Evolutionary conservation across 2,113 vertebrate species (phyloP).

Genomic region (Eidolon helvum): DNA sequence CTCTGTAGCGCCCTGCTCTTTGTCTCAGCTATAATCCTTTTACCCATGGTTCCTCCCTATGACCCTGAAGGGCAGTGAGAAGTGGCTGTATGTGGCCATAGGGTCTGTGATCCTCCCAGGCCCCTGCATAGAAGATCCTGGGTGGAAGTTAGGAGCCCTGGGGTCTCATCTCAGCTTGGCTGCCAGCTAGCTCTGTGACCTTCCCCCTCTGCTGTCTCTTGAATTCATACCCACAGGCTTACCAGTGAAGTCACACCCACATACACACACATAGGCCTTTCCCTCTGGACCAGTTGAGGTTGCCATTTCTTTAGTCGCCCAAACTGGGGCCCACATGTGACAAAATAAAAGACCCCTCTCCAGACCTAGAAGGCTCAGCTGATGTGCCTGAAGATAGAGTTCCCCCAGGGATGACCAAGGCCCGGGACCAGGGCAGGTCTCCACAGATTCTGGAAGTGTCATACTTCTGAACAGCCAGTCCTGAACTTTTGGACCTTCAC

Average conservation of each 20-base stretch:
- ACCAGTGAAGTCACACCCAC: too few species aligned
- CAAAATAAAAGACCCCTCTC: neutral
- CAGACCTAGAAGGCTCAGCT: neutral
- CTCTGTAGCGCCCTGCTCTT: neutral
- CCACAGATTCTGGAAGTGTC: neutral
- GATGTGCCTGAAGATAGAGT: neutral
- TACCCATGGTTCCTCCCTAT: neutral
- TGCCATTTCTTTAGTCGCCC: neutral
- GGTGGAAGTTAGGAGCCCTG: neutral
- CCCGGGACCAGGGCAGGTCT: neutral
- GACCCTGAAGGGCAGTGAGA: neutral
- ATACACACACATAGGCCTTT: accelerated
- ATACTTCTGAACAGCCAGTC: neutral
- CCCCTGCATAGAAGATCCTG: neutral
- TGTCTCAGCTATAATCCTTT: neutral
- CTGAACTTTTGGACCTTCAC: neutral
- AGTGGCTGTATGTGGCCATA: neutral
- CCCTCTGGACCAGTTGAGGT: neutral
- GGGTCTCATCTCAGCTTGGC: neutral
- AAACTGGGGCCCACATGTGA: neutral
- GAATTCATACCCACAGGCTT: neutral
- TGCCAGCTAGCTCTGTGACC: neutral
- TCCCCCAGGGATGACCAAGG: neutral
- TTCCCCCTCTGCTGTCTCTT: neutral
- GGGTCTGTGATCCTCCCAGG: neutral